Percentiles rank a stretch among this genome's conserved stretches.
Conservation (phyloP, 2,113 vertebrate genomes). For the Chionodraco myersi region DNA sequence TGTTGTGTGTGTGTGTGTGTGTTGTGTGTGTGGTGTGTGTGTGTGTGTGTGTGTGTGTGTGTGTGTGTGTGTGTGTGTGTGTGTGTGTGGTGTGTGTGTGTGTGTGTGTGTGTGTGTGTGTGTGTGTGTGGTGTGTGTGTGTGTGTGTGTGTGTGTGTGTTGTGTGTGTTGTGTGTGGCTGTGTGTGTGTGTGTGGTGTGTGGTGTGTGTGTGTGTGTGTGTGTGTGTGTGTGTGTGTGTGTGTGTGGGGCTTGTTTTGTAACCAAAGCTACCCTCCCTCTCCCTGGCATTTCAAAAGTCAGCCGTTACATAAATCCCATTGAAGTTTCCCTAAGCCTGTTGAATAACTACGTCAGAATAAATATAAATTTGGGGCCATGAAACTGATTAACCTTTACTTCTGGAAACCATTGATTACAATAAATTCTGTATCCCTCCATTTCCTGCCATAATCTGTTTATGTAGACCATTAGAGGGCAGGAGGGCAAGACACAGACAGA, state of each 20-base stretch:
- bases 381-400: background rate
- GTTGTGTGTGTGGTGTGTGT: too few relatives aligned
- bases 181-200: background rate
- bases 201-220: background rate
- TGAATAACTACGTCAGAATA: constrained; percentile 4
- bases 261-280: background rate
- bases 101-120: too few relatives aligned
- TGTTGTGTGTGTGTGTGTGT: too few relatives aligned
- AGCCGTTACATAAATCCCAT: constrained; percentile 7
- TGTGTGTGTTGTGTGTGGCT: too few relatives aligned
- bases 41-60: too few relatives aligned
- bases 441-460: background rate
- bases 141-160: too few relatives aligned
- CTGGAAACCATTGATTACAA: background rate
- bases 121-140: too few relatives aligned
- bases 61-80: too few relatives aligned
- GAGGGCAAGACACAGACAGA: constrained; percentile 11
- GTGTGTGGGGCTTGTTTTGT: background rate
- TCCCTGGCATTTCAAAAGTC: constrained; percentile 13
- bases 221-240: background rate
- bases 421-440: background rate
- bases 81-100: too few relatives aligned
- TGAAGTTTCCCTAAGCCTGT: constrained; percentile 21
- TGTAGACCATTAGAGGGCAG: background rate
- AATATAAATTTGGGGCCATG: background rate